Base-by-base conservation (phyloP, 1,140 invertebrate genomes). In the Conus ventricosus region DNA sequence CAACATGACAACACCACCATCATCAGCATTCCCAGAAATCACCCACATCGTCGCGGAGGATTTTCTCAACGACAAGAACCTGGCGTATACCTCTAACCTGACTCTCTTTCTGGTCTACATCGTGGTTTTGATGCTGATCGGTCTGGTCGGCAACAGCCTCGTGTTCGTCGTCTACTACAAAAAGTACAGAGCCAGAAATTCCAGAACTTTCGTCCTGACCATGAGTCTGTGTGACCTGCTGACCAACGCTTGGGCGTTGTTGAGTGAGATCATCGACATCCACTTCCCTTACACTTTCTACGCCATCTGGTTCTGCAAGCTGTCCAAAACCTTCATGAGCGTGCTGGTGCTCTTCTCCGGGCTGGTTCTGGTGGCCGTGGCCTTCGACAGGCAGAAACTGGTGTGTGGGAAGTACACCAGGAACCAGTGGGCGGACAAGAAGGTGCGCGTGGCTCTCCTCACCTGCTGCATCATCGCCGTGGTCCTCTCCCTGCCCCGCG, bases 191-290 rank as follows among this genome's bases (percentile, higher is more conserved):
- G 54, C 84, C 27, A 91, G 91, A 76, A 90, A 89, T 15, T 91
- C 91, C 0, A 71, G 90, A 15, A 81, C 88, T 17, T 92, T 92
- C 88, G 91, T 93, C 55, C 76, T 91, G 15, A 88, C 88, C 15
- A 81, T 93, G 55, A 91, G 91, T 10, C 78, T 87, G 39, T 85
- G 90, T 17, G 92, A 93, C 85, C 53, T 93, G 4, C 39, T 90
- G 7, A 90, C 90, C 75, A 91, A 90, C 57, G 15, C 55, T 7
- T 54, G 92, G 53, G 87, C 88, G n/a, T 88, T 92, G 25, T 90
- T 91, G 4, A 87, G 88, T 51, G 93, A 94, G 87, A 91, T 94
- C 15, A 88, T 92, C 54, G 93, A 93, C 85, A 71, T 93, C 15
- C 84, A 90, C 39, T 92, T 91, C 80, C 90, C 91, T n/a, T 91